phyloP scores from a whole-genome alignment of 2,113 vertebrate genomes.

The Tyrannus savana region DNA sequence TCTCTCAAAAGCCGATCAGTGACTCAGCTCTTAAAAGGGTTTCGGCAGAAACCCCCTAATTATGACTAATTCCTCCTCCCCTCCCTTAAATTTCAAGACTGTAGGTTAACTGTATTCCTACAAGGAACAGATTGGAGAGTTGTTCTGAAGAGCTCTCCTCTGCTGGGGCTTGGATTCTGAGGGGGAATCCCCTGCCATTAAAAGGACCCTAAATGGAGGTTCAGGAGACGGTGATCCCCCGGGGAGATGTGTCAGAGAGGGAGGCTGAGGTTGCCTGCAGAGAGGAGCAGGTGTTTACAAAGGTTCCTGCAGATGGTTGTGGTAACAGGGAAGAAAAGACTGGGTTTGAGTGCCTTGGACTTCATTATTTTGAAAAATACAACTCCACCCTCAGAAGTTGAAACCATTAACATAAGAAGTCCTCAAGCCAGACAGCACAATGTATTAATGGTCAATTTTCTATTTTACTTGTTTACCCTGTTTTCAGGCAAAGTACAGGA shows the following conservation, averaged over 20 bases:
- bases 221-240: not conserved
- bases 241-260: not conserved
- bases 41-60: not conserved
- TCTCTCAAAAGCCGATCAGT: not conserved
- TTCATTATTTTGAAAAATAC: not conserved
- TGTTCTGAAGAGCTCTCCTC: not conserved
- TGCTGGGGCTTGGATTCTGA: not conserved
- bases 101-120: not conserved
- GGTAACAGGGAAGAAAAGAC: not conserved
- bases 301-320: not conserved
- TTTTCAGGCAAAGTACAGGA: not conserved
- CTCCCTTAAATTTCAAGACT: not conserved
- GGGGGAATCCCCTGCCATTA: not conserved
- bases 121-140: not conserved
- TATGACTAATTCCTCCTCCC: not conserved
- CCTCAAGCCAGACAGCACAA: not conserved
- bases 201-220: too few relatives aligned
- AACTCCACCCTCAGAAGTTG: rapidly evolving
- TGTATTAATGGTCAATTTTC: not conserved
- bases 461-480: not conserved
- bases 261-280: not conserved
- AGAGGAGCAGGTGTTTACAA: too few relatives aligned
- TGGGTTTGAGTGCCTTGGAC: not conserved
- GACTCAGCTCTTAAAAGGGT: not conserved
- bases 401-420: not conserved